A percentile compares a stretch with the other conserved stretches of the same genome.
Conservation (phyloP, 2,797 vertebrate species). For the Siniperca scherzeri region DNA sequence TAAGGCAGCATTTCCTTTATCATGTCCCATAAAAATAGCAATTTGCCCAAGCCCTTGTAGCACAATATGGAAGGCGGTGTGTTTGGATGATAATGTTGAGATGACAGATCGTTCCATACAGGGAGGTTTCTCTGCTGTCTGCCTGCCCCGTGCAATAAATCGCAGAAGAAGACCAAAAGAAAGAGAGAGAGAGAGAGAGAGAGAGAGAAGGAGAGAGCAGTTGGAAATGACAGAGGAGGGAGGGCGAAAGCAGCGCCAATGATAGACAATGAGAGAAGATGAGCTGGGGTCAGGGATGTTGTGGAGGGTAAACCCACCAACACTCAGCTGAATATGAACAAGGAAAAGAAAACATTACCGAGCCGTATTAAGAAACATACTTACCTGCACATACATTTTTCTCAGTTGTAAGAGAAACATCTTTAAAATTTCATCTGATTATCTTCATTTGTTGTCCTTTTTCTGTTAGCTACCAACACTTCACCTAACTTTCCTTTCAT, state of each 20-base stretch:
- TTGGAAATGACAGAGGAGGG: conserved; percentile 67
- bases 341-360: conserved; percentile 13
- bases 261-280: conserved; percentile 56
- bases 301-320: conserved; percentile 39
- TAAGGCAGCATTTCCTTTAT: conserved; percentile 98
- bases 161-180: conserved; percentile 80
- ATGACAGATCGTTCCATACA: conserved; percentile 95
- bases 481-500: not conserved
- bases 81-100: conserved; percentile 96
- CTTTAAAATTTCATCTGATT: not conserved
- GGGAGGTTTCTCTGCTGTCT: conserved; percentile 92
- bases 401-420: not conserved
- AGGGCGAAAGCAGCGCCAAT: conserved; percentile 34
- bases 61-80: conserved; percentile 95
- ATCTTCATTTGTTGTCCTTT: not conserved
- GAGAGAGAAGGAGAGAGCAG: conserved; percentile 41
- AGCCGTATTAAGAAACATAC: conserved; percentile 14
- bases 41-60: conserved; percentile 96
- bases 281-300: conserved; percentile 64
- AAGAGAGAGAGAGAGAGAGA: conserved; percentile 44
- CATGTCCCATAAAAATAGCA: conserved; percentile 98
- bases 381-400: not conserved
- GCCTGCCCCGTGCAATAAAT: conserved; percentile 92
- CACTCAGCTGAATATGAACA: conserved; percentile 10
- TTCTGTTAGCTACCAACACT: conserved; percentile 1